Base-by-base conservation (phyloP, 2,797 vertebrate genomes). In the Sebastolobus altivelis region DNA sequence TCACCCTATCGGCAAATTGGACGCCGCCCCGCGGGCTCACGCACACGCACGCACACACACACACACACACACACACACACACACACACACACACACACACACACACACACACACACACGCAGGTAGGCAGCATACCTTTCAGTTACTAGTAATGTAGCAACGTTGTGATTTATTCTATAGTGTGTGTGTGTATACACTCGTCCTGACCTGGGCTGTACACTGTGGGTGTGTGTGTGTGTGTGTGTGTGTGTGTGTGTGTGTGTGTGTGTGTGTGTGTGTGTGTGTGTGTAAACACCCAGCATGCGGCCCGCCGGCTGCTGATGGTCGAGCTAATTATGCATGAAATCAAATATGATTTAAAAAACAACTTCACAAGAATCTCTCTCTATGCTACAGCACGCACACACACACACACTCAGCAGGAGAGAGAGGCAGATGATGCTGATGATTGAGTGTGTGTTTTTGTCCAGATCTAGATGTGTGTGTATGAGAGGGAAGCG, bases 261-360 rank as follows among this genome's bases (percentile, higher is more conserved):
- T 40, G 46, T 66, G 22, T 54, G 56, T 58, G 59, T 79, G 38
- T 61, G 56, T 31, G 55, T 77, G 14, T 55, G 62, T 54, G 56
- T 65, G 52, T 60, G 58, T 65, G 12, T 74, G 9, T 60, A 59
- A 72, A 79, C 61, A 70, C 81, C 55, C 87, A 80, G 92, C 89
- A 60, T 87, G 89, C 52, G 31, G 81, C 65, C 82, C 60, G 33
- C 80, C 67, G 59, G 81, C 83, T 88, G 83, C 92, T 93, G 93
- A 94, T 92, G 93, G 93, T 87, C 91, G 84, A 94, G 92, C 90
- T 95, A 95, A 95, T 95, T 95, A 94, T 87, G 94, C 95, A 95
- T 95, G 94, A 95, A 95, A 95, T 95, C 93, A 95, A 96, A 95
- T 94, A 92, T 94, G 92, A 95, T 95, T 94, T 93, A 90, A 87